Conservation (phyloP, 2,113 vertebrate species). For the Hemichromis elongatus region DNA sequence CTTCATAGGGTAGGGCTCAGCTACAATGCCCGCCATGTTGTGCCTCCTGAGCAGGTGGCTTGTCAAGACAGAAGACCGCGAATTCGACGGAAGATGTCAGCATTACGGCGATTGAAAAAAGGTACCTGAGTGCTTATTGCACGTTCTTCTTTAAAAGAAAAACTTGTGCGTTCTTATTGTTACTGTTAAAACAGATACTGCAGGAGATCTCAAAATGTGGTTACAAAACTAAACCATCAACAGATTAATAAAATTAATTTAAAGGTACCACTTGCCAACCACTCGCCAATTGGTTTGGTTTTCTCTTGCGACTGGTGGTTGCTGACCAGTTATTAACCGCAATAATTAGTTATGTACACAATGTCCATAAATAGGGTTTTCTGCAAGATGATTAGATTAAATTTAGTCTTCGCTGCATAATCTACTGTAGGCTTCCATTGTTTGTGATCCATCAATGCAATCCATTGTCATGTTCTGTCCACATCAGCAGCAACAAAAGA, state of each 20-base stretch:
- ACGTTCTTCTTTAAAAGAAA: background rate
- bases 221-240: background rate
- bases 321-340: background rate
- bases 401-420: background rate
- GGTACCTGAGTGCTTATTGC: slow-evolving; percentile 67
- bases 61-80: slow-evolving; percentile 88
- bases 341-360: background rate
- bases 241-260: background rate
- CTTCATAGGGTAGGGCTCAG: slow-evolving; percentile 89
- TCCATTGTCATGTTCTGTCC: background rate
- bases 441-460: background rate
- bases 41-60: slow-evolving; percentile 88
- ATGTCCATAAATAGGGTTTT: background rate
- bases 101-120: slow-evolving; percentile 87
- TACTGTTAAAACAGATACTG: background rate
- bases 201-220: background rate
- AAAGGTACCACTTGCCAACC: background rate
- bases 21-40: slow-evolving; percentile 89
- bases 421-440: background rate
- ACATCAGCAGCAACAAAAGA: background rate
- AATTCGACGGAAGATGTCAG: slow-evolving; percentile 83
- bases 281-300: background rate
- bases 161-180: background rate
- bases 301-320: background rate
- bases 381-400: background rate